Evolutionary conservation across 2,888 invertebrate genomes (phyloP).

Genomic region (Balanococcus diminutus): DNA sequence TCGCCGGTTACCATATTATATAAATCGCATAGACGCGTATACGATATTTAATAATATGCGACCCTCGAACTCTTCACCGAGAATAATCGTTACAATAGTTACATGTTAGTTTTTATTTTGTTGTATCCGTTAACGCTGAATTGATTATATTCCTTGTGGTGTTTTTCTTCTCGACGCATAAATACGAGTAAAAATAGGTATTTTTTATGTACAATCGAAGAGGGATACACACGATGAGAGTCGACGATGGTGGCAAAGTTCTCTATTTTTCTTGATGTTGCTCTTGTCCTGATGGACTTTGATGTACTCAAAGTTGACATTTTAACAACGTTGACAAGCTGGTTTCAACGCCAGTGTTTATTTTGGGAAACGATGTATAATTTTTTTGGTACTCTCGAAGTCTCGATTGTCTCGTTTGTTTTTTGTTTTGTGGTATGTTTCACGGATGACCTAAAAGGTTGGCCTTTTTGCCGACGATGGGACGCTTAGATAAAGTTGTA

Average conservation of each 20-base stretch:
- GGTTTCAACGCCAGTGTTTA: background rate
- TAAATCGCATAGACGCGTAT: constrained; percentile 31
- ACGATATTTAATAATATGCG: constrained; percentile 43
- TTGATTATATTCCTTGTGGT: constrained; percentile 41
- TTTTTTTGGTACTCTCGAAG: background rate
- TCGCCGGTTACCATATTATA: constrained; percentile 27
- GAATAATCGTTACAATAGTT: constrained; percentile 51
- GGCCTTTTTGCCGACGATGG: background rate
- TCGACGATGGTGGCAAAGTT: background rate
- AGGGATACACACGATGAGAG: background rate
- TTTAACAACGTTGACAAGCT: background rate
- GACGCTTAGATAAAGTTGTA: background rate
- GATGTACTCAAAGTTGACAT: background rate
- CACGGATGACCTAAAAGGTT: background rate
- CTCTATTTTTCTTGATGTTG: background rate
- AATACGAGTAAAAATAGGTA: background rate
- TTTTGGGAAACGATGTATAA: background rate
- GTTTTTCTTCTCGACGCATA: background rate
- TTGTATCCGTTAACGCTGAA: constrained; percentile 45
- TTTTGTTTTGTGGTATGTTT: background rate
- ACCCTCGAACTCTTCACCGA: constrained; percentile 53
- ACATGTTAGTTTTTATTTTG: constrained; percentile 50
- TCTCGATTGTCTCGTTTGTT: no score
- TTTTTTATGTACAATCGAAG: background rate
- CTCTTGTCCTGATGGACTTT: background rate